A percentile compares a stretch with the other conserved stretches of the same genome.
These are phyloP conservation scores for Leucoraja ocellata DNA, from an alignment of 2,797 vertebrate species.

Conservation along the genomic window DNA sequence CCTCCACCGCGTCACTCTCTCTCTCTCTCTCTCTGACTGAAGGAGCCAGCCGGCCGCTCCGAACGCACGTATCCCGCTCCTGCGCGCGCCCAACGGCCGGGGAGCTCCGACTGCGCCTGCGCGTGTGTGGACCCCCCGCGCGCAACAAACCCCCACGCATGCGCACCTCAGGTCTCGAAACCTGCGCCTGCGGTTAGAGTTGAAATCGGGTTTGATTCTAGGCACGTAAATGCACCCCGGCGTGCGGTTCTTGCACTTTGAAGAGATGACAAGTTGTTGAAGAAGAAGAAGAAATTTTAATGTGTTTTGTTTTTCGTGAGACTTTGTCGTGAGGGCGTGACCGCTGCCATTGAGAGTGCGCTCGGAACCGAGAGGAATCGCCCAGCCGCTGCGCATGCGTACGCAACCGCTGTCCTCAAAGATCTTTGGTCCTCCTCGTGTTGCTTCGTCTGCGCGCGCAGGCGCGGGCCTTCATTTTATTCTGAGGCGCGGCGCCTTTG, in stretches of 20 bases:
- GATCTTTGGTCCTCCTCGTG: background rate
- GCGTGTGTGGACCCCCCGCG: background rate
- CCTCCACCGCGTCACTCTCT: conserved; percentile 89
- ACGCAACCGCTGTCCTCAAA: background rate
- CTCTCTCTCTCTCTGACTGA: background rate
- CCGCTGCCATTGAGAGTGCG: background rate
- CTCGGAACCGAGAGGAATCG: background rate
- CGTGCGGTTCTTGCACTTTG: no score
- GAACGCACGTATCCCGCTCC: background rate
- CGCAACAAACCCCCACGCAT: background rate
- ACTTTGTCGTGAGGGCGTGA: background rate
- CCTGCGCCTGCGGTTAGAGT: background rate
- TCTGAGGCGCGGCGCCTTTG: background rate
- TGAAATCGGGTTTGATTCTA: no score
- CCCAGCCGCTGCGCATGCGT: background rate
- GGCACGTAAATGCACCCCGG: background rate
- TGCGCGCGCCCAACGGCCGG: background rate
- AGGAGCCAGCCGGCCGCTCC: background rate
- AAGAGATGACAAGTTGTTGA: no score
- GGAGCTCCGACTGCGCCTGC: background rate
- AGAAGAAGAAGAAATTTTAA: no score
- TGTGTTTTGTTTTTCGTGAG: no score
- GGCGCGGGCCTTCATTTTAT: background rate
- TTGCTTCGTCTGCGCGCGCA: background rate
- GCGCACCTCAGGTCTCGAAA: background rate